phyloP scores from a whole-genome alignment of 2,888 invertebrate genomes.

The Steinernema hermaphroditum region DNA sequence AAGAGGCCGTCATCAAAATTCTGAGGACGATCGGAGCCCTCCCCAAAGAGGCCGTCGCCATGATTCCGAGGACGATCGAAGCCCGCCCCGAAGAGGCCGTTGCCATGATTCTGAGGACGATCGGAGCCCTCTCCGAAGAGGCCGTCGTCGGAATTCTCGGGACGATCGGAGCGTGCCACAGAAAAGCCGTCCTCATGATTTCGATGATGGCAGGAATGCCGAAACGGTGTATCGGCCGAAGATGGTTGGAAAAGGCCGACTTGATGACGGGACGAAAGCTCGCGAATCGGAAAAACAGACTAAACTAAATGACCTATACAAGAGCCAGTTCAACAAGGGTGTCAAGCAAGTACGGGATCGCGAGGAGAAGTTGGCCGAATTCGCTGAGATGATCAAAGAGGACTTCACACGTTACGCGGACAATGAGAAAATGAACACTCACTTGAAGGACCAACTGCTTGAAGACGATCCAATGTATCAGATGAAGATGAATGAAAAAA shows the following conservation, averaged over 20 bases:
- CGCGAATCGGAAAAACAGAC: constrained; percentile 57
- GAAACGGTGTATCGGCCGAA: constrained; percentile 50
- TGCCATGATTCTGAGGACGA: not conserved
- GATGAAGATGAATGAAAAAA: constrained; percentile 74
- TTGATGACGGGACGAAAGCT: constrained; percentile 51
- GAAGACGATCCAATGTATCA: constrained; percentile 90
- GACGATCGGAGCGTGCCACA: constrained; percentile 22
- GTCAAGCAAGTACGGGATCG: constrained; percentile 67
- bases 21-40: constrained; percentile 25
- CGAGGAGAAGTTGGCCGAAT: constrained; percentile 75
- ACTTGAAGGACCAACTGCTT: constrained; percentile 72
- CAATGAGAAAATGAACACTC: constrained; percentile 83
- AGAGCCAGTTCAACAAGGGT: constrained; percentile 57
- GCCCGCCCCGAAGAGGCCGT: constrained; percentile 27
- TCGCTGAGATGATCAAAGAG: constrained; percentile 82
- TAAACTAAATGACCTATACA: constrained; percentile 62
- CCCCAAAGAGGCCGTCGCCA: constrained; percentile 18
- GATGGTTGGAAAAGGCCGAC: constrained; percentile 38
- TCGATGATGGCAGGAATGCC: constrained; percentile 42
- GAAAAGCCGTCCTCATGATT: constrained; percentile 20
- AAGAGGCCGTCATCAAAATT: constrained; percentile 18
- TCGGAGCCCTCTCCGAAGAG: constrained; percentile 12
- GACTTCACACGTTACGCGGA: constrained; percentile 86
- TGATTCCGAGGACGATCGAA: not conserved
- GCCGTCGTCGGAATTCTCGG: constrained; percentile 1